Base-by-base conservation (phyloP, 1,140 invertebrate genomes). In the Yoshiicerus persimilis region DNA sequence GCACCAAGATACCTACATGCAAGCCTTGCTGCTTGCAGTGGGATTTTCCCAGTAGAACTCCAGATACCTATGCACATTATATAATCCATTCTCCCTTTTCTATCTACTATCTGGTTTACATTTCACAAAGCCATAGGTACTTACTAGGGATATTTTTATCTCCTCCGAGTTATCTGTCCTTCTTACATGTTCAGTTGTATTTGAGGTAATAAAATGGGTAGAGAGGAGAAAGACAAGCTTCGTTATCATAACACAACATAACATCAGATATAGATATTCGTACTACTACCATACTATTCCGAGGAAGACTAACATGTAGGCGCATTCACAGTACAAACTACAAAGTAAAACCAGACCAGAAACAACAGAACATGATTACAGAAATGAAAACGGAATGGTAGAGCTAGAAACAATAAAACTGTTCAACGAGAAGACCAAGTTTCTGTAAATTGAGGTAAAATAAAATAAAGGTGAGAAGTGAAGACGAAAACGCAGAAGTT, bases 361-460 rank as follows among this genome's bases (percentile, higher is more conserved):
- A 27, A 64, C n/a, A 10, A 27, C 62, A 70, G 3, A 77, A 36
- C 70, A 77, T 20, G 32, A 77, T 34, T 77, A 36, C 70, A 38
- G 70, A 66, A 20, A 34, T 30, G 70, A 32, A 77, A 77, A 34
- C 16, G 70, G 70, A 77, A 77, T 16, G 34, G 10, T 10, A 75
- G 9, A 64, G 62, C n/a, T 66, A 70, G 23, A 80, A 80, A 80
- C 75, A 80, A 80, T 80, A 34, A 34, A 34, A 80, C 25, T 66
- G 62, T 80, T 36, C 30, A 30, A 16, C 62, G 62, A 66, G 25
- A 66, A 77, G 30, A 8, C 8, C n/a, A 34, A 75, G 27, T 75
- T 80, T 80, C 75, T 80, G 30, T 80, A 80, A n/a, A 80, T 80
- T 80, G 30, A 80, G 30, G 75, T 80, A 38, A 80, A 80, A 80